These are phyloP conservation scores for Clusia tigrina DNA, from an alignment of 2,888 invertebrate species.

Conservation along the genomic window DNA sequence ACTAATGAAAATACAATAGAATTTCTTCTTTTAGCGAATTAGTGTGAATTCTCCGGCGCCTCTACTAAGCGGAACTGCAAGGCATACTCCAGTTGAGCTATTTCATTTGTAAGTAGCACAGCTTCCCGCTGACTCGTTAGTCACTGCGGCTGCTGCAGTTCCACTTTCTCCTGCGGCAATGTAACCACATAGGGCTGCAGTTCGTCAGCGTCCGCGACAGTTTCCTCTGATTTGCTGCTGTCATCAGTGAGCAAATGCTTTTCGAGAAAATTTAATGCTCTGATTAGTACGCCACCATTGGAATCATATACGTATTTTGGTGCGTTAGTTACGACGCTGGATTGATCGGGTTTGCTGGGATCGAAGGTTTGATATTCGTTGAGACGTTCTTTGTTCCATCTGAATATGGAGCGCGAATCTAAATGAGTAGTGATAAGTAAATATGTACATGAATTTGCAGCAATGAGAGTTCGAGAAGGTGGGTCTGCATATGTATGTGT, in stretches of 20 bases:
- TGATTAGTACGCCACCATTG: conserved; percentile 54
- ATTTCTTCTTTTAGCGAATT: no score
- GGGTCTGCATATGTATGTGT: not conserved
- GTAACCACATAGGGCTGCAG: conserved; percentile 7
- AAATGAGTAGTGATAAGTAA: no score
- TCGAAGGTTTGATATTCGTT: conserved; percentile 54
- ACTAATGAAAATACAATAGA: no score
- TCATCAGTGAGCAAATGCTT: conserved; percentile 54
- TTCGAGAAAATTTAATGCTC: conserved; percentile 60
- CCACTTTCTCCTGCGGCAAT: not conserved
- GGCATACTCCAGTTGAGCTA: conserved; percentile 46
- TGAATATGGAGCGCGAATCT: conserved; percentile 61
- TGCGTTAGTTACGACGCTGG: conserved; percentile 32
- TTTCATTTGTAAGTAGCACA: conserved; percentile 34
- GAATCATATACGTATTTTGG: conserved; percentile 54
- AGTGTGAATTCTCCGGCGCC: no score
- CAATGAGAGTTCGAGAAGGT: not conserved
- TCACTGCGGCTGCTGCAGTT: conserved; percentile 33
- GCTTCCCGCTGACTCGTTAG: conserved; percentile 15
- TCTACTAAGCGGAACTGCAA: no score
- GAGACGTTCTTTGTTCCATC: conserved; percentile 50
- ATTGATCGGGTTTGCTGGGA: conserved; percentile 50
- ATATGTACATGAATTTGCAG: no score
- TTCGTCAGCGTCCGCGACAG: not conserved
- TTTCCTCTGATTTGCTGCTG: conserved; percentile 15